Conservation (phyloP, 1,140 invertebrate species). For the Lepidotrigona ventralis region DNA sequence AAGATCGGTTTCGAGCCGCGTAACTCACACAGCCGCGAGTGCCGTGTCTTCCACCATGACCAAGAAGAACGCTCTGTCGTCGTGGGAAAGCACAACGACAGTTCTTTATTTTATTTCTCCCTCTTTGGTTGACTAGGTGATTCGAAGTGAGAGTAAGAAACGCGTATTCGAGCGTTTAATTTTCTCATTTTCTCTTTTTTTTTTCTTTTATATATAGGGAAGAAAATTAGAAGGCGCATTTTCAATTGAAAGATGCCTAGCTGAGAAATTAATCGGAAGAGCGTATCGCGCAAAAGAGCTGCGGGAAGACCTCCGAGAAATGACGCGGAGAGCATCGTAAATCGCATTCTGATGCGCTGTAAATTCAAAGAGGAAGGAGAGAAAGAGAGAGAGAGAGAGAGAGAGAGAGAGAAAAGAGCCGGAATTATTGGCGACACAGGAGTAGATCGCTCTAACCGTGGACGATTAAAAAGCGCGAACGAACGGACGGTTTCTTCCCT, state of each 20-base stretch:
- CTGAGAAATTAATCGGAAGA: too few species aligned
- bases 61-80: conserved; percentile 1
- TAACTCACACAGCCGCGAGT: conserved; percentile 45
- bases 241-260: too few species aligned
- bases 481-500: not conserved
- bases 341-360: conserved; percentile 9
- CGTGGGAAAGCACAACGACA: conserved; percentile 24
- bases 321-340: not conserved
- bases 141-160: not conserved
- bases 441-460: not conserved
- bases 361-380: not conserved
- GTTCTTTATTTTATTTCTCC: too few species aligned
- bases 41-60: not conserved
- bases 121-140: too few species aligned
- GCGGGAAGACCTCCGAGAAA: not conserved
- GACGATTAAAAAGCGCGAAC: not conserved
- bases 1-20: conserved; percentile 59
- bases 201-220: too few species aligned
- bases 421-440: not conserved
- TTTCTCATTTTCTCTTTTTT: too few species aligned
- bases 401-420: not conserved
- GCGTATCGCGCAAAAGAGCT: not conserved
- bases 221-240: too few species aligned
- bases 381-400: not conserved
- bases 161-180: too few species aligned